Conservation (phyloP, 2,113 vertebrate species). For the Polypterus bichir region DNA sequence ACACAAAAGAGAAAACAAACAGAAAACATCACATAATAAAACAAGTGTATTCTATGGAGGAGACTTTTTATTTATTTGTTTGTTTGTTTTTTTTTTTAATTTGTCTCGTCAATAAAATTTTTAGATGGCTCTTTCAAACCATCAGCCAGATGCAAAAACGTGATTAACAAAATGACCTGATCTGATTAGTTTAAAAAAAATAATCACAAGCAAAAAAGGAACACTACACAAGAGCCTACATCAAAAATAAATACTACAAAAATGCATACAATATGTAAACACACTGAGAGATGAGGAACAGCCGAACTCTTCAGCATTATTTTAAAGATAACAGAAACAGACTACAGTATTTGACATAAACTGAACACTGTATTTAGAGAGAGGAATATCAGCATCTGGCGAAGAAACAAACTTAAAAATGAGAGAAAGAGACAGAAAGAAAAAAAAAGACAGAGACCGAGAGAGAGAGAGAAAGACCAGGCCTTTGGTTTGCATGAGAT, state of each 20-base stretch:
- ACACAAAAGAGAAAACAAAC: constrained; percentile 29
- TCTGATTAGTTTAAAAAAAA: constrained; percentile 17
- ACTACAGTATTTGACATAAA: no score
- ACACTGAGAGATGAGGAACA: no score
- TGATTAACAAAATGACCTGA: constrained; percentile 17
- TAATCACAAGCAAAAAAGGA: constrained; percentile 25
- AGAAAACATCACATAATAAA: constrained; percentile 14
- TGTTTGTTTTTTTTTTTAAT: no score
- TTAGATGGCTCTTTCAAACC: constrained; percentile 20
- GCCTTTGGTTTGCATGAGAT: not conserved
- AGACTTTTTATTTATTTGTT: no score
- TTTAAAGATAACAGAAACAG: no score
- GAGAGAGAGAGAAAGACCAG: not conserved
- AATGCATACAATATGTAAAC: constrained; percentile 42
- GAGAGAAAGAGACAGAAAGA: not conserved
- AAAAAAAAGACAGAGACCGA: not conserved
- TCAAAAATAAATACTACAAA: constrained; percentile 67
- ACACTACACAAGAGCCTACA: constrained; percentile 51
- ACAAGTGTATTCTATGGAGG: no score
- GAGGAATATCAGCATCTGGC: constrained; percentile 59
- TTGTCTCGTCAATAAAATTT: not conserved
- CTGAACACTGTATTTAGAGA: constrained; percentile 40
- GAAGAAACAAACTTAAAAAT: not conserved
- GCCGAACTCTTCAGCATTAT: no score
- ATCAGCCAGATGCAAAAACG: constrained; percentile 17